Conservation (phyloP, 35 echinoderm and acorn worm species). For the Anneissia japonica region DNA sequence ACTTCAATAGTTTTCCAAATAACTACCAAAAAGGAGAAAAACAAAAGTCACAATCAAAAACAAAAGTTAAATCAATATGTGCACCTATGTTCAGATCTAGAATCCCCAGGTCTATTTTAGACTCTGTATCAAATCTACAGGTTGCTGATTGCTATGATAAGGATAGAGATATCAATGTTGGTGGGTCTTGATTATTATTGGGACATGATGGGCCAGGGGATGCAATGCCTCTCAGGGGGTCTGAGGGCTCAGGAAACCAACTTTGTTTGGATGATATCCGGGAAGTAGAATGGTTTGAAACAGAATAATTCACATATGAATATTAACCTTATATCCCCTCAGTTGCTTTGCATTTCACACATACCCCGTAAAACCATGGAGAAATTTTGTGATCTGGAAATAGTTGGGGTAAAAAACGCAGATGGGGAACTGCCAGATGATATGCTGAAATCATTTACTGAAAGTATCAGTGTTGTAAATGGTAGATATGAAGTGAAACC, state of each 20-base stretch:
- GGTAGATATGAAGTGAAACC: conserved; percentile 35
- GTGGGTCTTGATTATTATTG: conserved; percentile 25
- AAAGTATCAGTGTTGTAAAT: conserved; percentile 9
- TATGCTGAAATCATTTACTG: conserved; percentile 38
- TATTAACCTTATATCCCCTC: conserved; percentile 4
- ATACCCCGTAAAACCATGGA: neutral
- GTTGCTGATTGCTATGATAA: conserved; percentile 26
- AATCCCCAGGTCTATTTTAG: conserved; percentile 19
- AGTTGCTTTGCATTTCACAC: conserved; percentile 21
- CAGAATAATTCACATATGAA: neutral
- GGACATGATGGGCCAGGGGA: neutral
- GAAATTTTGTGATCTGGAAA: conserved; percentile 23
- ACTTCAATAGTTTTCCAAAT: too few species aligned
- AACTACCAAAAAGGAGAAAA: too few species aligned
- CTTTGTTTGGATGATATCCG: conserved; percentile 17
- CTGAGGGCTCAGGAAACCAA: conserved; percentile 4
- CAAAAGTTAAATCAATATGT: conserved; percentile 12
- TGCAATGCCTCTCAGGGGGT: neutral
- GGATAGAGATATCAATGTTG: conserved; percentile 13
- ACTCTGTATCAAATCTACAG: conserved; percentile 17
- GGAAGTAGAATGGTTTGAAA: neutral
- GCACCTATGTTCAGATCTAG: conserved; percentile 25
- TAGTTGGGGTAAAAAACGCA: conserved; percentile 7
- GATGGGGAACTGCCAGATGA: neutral
- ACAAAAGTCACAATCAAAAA: too few species aligned